Percentiles rank a stretch among this genome's conserved stretches.
Evolutionary conservation across 2,888 invertebrate genomes (phyloP).

Genomic region (Meloe dianella): DNA sequence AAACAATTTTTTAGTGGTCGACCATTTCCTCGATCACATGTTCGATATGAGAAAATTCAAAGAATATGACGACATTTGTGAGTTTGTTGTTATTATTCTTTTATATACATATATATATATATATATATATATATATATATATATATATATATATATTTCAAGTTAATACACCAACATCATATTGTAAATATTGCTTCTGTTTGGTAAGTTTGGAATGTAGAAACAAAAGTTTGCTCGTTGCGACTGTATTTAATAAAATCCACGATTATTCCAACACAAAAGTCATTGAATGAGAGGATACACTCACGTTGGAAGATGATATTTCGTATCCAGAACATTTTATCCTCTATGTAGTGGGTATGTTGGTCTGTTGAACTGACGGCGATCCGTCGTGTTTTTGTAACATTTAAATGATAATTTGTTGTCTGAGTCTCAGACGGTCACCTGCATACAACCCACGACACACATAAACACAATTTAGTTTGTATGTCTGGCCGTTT

Average conservation of each 20-base stretch:
- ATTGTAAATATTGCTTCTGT: not conserved
- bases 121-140: no score
- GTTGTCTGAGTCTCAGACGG: conserved; percentile 44
- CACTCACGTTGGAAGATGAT: conserved; percentile 45
- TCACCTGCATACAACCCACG: conserved; percentile 22
- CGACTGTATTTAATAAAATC: conserved; percentile 10
- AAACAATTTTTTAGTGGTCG: not conserved
- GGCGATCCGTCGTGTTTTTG: conserved; percentile 47
- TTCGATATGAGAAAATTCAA: not conserved
- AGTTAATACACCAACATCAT: not conserved
- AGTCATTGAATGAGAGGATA: conserved; percentile 46
- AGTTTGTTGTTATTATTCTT: not conserved
- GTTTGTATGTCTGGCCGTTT: not conserved
- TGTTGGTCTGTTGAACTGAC: conserved; percentile 41
- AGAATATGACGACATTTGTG: not conserved
- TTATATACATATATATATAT: no score
- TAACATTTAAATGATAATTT: conserved; percentile 54
- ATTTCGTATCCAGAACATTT: conserved; percentile 43
- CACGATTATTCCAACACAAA: conserved; percentile 44
- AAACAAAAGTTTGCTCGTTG: not conserved
- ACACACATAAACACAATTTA: not conserved
- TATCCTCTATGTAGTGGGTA: conserved; percentile 22
- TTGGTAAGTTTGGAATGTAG: not conserved
- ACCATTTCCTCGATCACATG: conserved; percentile 2
- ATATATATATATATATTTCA: no score